Conservation (phyloP, 2,797 vertebrate genomes). For the Enteromius afrohamiltoni region DNA sequence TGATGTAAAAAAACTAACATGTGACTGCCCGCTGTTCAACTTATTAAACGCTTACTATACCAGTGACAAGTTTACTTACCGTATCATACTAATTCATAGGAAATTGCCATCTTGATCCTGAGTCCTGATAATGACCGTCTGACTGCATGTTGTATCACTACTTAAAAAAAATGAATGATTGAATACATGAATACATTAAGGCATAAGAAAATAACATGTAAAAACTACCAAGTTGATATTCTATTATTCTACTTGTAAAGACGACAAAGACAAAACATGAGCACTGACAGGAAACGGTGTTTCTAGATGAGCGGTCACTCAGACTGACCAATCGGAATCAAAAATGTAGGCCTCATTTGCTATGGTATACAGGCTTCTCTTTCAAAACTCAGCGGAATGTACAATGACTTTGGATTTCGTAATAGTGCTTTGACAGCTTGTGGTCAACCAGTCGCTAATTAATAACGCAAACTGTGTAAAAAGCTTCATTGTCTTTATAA, state of each 20-base stretch:
- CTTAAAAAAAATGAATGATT: not conserved
- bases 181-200: not conserved
- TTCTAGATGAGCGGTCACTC: not conserved
- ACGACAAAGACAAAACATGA: not conserved
- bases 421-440: slow-evolving; percentile 22
- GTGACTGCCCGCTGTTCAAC: not conserved
- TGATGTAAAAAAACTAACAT: not conserved
- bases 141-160: not conserved
- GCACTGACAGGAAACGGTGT: not conserved
- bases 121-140: not conserved
- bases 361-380: not conserved
- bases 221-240: not conserved
- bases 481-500: slow-evolving; percentile 46
- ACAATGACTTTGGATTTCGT: slow-evolving; percentile 15
- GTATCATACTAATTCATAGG: not conserved
- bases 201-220: not conserved
- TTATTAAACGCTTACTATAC: not conserved
- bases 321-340: slow-evolving; percentile 18
- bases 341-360: not conserved
- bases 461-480: slow-evolving; percentile 40
- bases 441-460: slow-evolving; percentile 4
- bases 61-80: not conserved
- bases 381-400: slow-evolving; percentile 15
- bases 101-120: not conserved
- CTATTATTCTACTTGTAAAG: not conserved